Evolutionary conservation across 2,888 invertebrate species (phyloP).

Genomic region (Phyllotreta cruciferae): DNA sequence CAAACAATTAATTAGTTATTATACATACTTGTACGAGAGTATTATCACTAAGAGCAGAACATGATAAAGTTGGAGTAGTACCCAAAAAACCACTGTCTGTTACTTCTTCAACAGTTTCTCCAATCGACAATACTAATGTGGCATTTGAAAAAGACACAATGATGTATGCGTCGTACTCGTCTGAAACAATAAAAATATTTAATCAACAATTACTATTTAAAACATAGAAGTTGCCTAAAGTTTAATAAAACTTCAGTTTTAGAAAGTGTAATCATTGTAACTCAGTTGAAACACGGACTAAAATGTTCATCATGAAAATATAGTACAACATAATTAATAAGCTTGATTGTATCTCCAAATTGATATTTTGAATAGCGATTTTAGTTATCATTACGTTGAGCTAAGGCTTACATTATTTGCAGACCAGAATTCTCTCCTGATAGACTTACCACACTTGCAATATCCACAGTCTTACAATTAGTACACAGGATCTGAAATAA

Average conservation of each 20-base stretch:
- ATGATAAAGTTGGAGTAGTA: conserved; percentile 97
- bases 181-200: conserved; percentile 74
- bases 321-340: neutral
- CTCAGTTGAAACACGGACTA: conserved; percentile 60
- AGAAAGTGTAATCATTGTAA: conserved; percentile 53
- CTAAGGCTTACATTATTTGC: neutral
- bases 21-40: conserved; percentile 87
- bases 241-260: conserved; percentile 40
- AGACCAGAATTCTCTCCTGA: conserved; percentile 17
- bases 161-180: conserved; percentile 98
- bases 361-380: neutral
- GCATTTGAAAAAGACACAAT: conserved; percentile 99
- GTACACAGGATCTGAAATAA: conserved; percentile 49
- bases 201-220: neutral
- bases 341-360: neutral
- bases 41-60: conserved; percentile 96
- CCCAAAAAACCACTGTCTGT: conserved; percentile 99
- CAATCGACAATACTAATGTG: conserved; percentile 97
- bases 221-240: conserved; percentile 17
- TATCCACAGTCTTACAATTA: conserved; percentile 18
- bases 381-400: too few species aligned
- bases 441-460: conserved; percentile 39
- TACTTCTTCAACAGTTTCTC: conserved; percentile 99
- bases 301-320: conserved; percentile 52
- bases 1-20: neutral